Evolutionary conservation across 2,888 invertebrate genomes (phyloP), one percentile per base, ranked within the genome.

Genomic region (Periphyllus acericola): DNA sequence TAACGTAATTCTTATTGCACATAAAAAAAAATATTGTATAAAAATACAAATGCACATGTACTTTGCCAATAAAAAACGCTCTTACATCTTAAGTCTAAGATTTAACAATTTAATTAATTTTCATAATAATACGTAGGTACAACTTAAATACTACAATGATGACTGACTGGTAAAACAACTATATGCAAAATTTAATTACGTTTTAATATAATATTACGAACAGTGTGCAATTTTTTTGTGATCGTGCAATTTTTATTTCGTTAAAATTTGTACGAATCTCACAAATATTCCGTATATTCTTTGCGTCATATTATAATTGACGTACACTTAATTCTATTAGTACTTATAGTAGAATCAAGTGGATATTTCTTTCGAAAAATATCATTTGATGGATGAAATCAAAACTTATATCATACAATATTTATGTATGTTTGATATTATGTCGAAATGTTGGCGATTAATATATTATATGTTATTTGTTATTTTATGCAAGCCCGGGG

Each of bases 1-100:
- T 85, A 52, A 85, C 52, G 76, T 85, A 85, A 85, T 85, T 52
- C 46, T 66, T 40, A n/a, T 60, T 36, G 52, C 46, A 68, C 25
- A 71, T 68, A 76, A 78, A 75, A 78, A 52, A 75, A 84, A 83
- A 83, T 60, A 83, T 60, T 11, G n/a, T 75, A 14, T 8, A 74
- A 36, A n/a, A n/a, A n/a, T n/a, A n/a, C n/a, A n/a, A 32, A 32
- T 72, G 21, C n/a, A 21, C 14, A 55, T 72, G 29, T 36, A 32
- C 36, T 75, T 40, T 1, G 46, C 14, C 21, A 46, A 76, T 83
- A 83, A 75, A 66, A 66, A 84, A 84, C 19, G 36, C 32, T 36
- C n/a, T 3, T 29, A 40, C 55, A 19, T 17, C 36, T 66, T 36
- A 40, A 60, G 60, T 80, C 17, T 17, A 66, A 29, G 9, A 32